Evolutionary conservation across 2,113 vertebrate genomes (phyloP).

Genomic region (Galemys pyrenaicus): DNA sequence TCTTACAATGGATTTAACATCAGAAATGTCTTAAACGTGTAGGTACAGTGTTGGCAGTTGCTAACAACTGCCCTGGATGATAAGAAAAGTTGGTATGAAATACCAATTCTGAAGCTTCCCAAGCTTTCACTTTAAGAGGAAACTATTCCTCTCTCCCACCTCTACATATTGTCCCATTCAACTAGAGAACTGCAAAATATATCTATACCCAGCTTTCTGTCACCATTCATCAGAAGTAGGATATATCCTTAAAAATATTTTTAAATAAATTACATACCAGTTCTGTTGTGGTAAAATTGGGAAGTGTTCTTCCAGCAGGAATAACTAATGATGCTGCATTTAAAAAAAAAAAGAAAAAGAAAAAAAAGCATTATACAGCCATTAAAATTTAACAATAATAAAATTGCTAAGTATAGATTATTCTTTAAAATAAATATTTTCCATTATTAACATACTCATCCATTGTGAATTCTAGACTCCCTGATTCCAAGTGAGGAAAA

Average conservation of each 20-base stretch:
- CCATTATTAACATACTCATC: slow-evolving; percentile 13
- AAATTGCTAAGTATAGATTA: slow-evolving; percentile 47
- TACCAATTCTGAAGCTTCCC: background rate
- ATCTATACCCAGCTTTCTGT: background rate
- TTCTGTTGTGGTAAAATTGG: slow-evolving; percentile 85
- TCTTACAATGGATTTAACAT: background rate
- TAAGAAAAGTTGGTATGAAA: slow-evolving; percentile 3
- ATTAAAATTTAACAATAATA: slow-evolving; percentile 44
- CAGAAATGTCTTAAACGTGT: slow-evolving; percentile 1
- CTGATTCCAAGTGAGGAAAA: background rate
- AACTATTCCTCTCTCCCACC: background rate
- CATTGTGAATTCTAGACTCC: slow-evolving; percentile 21
- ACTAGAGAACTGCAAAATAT: background rate
- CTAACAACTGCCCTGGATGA: slow-evolving; percentile 17
- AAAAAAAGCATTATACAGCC: background rate
- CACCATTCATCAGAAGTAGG: background rate
- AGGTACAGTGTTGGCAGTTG: background rate
- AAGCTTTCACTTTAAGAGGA: background rate
- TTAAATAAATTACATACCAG: slow-evolving; percentile 84
- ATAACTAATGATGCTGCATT: slow-evolving; percentile 85
- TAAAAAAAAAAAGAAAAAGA: too few relatives aligned
- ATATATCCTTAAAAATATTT: background rate
- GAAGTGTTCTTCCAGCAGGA: slow-evolving; percentile 86
- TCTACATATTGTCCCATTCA: background rate
- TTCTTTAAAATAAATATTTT: background rate